phyloP scores from a whole-genome alignment of 2,113 vertebrate genomes.

The Leiothrix lutea region DNA sequence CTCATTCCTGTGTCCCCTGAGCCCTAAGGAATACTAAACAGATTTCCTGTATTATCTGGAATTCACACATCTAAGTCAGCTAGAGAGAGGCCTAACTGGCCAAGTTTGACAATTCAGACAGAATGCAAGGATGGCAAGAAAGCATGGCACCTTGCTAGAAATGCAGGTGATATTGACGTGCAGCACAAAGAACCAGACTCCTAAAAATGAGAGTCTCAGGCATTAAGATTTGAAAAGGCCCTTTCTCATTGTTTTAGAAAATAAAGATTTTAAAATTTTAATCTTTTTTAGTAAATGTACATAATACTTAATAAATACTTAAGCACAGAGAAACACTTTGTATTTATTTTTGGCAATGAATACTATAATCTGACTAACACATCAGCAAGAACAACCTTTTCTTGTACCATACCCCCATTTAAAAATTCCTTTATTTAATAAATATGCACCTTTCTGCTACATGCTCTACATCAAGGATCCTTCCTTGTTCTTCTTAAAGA shows the following conservation, averaged over 20 bases:
- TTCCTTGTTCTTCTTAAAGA: constrained; percentile 11
- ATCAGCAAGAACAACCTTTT: neutral
- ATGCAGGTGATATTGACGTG: neutral
- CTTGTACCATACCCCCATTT: neutral
- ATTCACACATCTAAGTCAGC: neutral
- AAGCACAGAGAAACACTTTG: neutral
- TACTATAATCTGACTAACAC: neutral
- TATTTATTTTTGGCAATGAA: neutral
- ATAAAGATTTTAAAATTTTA: neutral
- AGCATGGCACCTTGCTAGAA: rapidly evolving
- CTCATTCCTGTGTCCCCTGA: neutral
- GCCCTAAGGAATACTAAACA: neutral
- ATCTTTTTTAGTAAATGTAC: neutral
- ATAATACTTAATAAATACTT: neutral
- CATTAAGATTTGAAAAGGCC: neutral
- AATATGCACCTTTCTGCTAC: constrained; percentile 36
- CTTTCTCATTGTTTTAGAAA: neutral
- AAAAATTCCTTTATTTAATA: constrained; percentile 54
- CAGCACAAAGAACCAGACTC: neutral
- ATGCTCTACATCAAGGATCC: constrained; percentile 20
- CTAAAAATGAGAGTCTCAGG: neutral
- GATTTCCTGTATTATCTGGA: neutral
- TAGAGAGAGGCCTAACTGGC: neutral
- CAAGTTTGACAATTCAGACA: neutral
- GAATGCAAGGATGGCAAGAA: neutral